Conservation (phyloP, 2,888 invertebrate genomes). For the Stegophylla sp. region DNA sequence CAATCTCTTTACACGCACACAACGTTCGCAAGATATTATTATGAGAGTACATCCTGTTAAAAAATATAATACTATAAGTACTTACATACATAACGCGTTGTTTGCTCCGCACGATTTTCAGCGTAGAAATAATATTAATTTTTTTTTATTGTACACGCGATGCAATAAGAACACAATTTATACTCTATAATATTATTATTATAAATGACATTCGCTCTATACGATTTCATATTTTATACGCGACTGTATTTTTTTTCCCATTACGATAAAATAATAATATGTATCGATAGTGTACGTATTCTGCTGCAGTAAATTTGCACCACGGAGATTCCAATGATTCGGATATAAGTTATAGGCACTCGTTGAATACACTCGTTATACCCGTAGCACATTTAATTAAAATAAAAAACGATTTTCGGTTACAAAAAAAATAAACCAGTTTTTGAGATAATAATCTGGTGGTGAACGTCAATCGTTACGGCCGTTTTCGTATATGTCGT, state of each 20-base stretch:
- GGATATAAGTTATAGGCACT: neutral
- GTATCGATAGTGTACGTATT: too few species aligned
- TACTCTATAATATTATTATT: too few species aligned
- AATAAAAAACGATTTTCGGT: slow-evolving; percentile 11
- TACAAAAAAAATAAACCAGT: slow-evolving; percentile 6
- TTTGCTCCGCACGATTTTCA: neutral
- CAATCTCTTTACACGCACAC: too few species aligned
- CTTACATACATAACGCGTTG: too few species aligned
- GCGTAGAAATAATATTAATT: neutral
- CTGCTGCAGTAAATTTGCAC: neutral
- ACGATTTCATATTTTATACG: neutral
- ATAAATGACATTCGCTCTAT: too few species aligned
- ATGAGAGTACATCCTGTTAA: too few species aligned
- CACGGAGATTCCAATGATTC: neutral
- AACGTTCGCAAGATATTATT: too few species aligned
- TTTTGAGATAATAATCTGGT: slow-evolving; percentile 14
- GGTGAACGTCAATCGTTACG: slow-evolving; percentile 32
- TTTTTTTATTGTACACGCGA: neutral
- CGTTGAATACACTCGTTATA: too few species aligned
- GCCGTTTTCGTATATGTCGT: neutral
- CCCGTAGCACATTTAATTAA: neutral
- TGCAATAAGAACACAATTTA: too few species aligned
- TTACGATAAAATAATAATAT: too few species aligned
- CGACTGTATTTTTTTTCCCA: too few species aligned
- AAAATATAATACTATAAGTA: too few species aligned